Conservation (phyloP, 2,797 vertebrate species). For the Pseudochirops cupreus region DNA sequence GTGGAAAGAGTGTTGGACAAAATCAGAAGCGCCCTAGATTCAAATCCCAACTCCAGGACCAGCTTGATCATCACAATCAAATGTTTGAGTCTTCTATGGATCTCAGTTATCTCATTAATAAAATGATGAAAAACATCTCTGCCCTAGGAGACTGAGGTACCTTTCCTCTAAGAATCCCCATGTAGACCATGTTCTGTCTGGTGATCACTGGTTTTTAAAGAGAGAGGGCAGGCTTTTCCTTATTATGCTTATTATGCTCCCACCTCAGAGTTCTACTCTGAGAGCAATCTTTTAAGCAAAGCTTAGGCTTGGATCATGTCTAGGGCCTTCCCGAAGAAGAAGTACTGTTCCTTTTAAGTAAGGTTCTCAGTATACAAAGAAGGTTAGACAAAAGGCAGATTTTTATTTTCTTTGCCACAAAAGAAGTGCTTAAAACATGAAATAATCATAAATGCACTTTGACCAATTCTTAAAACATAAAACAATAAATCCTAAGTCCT, state of each 20-base stretch:
- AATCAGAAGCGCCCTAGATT: not conserved
- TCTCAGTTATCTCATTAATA: not conserved
- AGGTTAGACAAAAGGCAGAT: not conserved
- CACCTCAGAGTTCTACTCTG: not conserved
- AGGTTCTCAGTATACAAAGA: not conserved
- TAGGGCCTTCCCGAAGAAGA: not conserved
- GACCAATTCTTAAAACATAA: not conserved
- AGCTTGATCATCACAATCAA: not conserved
- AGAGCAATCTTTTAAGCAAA: not conserved
- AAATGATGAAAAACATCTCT: not conserved
- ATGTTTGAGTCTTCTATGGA: not conserved
- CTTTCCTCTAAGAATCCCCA: not conserved
- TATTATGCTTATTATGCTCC: not conserved
- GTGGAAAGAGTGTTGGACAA: not conserved
- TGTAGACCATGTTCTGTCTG: not conserved
- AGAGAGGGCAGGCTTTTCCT: not conserved
- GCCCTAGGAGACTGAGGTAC: not conserved
- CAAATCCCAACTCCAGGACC: not conserved
- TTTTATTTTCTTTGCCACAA: not conserved
- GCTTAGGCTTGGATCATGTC: not conserved
- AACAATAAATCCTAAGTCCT: not conserved
- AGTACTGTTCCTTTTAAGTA: not conserved
- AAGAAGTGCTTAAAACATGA: not conserved
- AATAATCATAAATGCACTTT: not conserved
- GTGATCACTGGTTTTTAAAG: not conserved